phyloP scores from a whole-genome alignment of 2,888 invertebrate species.

The Tetanocera ferruginea region DNA sequence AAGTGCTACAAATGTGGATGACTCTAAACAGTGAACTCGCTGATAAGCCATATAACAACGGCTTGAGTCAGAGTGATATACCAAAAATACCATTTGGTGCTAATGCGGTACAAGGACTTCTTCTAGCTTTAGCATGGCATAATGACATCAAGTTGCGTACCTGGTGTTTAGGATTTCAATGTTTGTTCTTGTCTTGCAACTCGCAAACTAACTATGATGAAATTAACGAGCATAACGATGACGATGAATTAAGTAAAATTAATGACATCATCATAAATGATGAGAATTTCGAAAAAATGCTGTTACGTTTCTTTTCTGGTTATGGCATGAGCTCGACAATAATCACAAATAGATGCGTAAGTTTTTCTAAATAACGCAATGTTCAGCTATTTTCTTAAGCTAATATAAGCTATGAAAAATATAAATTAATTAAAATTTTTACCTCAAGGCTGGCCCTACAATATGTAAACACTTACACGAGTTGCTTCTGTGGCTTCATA shows the following conservation, averaged over 20 bases:
- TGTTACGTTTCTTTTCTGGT: constrained; percentile 76
- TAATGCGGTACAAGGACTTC: constrained; percentile 76
- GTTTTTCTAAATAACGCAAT: constrained; percentile 42
- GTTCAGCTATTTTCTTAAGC: neutral
- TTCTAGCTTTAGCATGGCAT: constrained; percentile 77
- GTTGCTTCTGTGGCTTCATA: constrained; percentile 78
- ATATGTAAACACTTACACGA: constrained; percentile 81
- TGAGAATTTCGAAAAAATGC: constrained; percentile 76
- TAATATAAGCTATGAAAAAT: neutral
- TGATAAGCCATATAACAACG: constrained; percentile 69
- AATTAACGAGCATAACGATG: constrained; percentile 58
- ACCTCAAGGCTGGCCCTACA: constrained; percentile 79
- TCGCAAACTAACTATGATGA: constrained; percentile 69
- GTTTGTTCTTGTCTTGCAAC: constrained; percentile 79
- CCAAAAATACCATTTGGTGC: constrained; percentile 78
- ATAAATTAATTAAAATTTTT: neutral
- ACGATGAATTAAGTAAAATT: constrained; percentile 66
- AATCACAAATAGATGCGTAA: constrained; percentile 68
- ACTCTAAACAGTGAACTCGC: constrained; percentile 79
- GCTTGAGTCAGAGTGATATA: constrained; percentile 73
- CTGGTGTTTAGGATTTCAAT: constrained; percentile 82
- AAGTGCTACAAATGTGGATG: constrained; percentile 88
- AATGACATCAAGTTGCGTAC: constrained; percentile 79
- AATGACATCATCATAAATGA: constrained; percentile 75
- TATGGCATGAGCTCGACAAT: constrained; percentile 72